Evolutionary conservation across 2,888 invertebrate species (phyloP), one percentile per base, ranked within the genome.

Genomic region (Aelia acuminata): DNA sequence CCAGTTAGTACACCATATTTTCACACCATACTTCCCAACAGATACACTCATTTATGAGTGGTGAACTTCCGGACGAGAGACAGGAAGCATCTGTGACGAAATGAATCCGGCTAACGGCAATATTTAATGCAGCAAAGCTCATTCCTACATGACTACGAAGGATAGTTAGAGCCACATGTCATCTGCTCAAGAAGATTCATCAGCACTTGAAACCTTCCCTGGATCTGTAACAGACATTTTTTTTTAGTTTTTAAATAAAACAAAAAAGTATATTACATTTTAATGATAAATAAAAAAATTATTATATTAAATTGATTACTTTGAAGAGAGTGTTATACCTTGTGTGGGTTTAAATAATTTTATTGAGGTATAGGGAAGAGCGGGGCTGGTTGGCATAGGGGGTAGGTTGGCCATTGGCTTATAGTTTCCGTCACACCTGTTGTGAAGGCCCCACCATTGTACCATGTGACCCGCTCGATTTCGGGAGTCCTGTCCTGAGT

Each of bases 141-240:
- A n/a, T n/a, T n/a, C 15, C 5, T 18, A 8, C 1, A 20, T 20
- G 53, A 63, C 57, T 48, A 86, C 43, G 80, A 48, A 31, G 80
- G 88, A 5, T 75, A 86, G 85, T 70, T 70, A 20, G 63, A 89
- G 18, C 88, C 89, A 70, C 91, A 92, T 92, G 94, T 92, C 92
- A 94, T 93, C 90, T 95, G 92, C 91, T 95, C 93, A 85, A 96
- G 92, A 89, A 96, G 92, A 91, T 93, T 93, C 91, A 95, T 92
- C 35, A 94, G 92, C 18, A 92, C 92, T 90, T 93, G 92, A 89
- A 95, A 94, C 88, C 96, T 93, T 88, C 93, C 93, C 91, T 93
- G 94, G 15, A 96, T 94, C 91, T 93, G 90, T 35, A 91, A 91
- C 87, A 90, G 86, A 90, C 86, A 89, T 35, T n/a, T 35, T 4